Conservation (phyloP, 2,113 vertebrate species). For the Elephantulus edwardii region DNA sequence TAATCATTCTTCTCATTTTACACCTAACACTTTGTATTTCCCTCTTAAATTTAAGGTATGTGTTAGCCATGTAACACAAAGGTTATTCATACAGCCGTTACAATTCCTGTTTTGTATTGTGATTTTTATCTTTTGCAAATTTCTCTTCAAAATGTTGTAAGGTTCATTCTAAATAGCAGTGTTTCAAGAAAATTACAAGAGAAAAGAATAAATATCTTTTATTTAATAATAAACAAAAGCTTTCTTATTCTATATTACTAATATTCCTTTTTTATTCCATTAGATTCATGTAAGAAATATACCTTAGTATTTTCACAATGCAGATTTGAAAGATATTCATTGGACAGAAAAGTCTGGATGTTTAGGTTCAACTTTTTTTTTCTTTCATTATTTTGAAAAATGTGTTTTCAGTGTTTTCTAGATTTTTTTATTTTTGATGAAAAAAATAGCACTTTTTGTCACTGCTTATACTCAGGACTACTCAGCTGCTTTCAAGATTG, state of each 20-base stretch:
- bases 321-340: neutral
- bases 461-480: neutral
- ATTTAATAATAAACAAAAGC: no score
- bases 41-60: neutral
- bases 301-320: neutral
- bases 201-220: neutral
- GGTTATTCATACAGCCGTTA: neutral
- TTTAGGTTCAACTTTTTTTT: neutral
- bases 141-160: neutral
- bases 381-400: neutral
- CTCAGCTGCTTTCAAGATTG: neutral
- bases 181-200: neutral
- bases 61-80: neutral
- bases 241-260: neutral
- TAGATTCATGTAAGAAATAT: neutral
- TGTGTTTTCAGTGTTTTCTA: neutral
- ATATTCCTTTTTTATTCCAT: neutral
- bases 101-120: neutral
- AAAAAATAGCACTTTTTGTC: neutral
- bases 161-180: neutral
- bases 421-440: neutral
- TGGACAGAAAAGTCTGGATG: neutral
- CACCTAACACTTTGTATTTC: neutral
- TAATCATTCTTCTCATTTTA: neutral
- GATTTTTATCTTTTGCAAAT: neutral